Evolutionary conservation across 53 echinoderm and acorn worm genomes (phyloP), one percentile per base, ranked within the genome.

Genomic region (Holothuria scabra): DNA sequence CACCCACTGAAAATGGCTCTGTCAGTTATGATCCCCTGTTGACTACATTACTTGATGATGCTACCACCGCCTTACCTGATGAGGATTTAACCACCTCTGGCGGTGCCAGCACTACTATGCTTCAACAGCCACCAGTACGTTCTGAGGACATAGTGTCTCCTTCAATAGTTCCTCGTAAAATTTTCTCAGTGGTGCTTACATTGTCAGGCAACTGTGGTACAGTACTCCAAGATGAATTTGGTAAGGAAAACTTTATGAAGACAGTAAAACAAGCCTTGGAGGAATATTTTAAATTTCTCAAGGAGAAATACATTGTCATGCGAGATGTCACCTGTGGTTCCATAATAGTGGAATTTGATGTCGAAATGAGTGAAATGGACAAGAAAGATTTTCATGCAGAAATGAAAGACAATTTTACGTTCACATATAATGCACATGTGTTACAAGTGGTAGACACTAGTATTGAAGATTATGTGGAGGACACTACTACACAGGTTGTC

Each of bases 161-260:
- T 13, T 60, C 65, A 46, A 25, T 13, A 29, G 56, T 13, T 56
- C 28, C 62, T 57, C 66, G 2, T 67, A 82, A 18, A 79, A 91
- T 32, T 84, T 62, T 38, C 76, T 65, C 13, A 46, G 60, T 72
- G 72, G 48, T 26, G 12, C 46, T 72, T 8, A 46, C 44, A 18
- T 12, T 95, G 25, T 38, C 49, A 2, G 93, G 91, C 0, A 79
- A 95, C 37, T 95, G 95, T 60, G 38, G 19, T 18, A 21, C 56
- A 12, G 83, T 83, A 11, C 83, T 80, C 46, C 56, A 64, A 0
- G 46, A 95, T 11, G 65, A 91, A 84, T 52, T 35, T 2, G 67
- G 46, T 14, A 52, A 16, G 52, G 18, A 16, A 16, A 52, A 16
- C 1, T 95, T 95, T 80, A 59, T 22, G 22, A 55, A 35, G 55